These are phyloP conservation scores for Idaea biselata DNA, from an alignment of 2,888 invertebrate genomes.

Conservation along the genomic window DNA sequence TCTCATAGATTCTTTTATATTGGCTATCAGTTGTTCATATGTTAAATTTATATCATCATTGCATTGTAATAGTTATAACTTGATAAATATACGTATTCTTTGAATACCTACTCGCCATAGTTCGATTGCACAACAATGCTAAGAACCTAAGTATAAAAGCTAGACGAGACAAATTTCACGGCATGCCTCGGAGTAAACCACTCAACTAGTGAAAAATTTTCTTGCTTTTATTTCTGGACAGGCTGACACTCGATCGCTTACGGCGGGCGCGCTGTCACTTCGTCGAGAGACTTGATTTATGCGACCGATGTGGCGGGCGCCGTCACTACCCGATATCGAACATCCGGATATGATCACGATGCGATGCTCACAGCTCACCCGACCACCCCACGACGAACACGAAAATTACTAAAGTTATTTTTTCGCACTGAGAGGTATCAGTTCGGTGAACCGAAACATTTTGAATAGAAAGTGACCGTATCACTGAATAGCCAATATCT, in stretches of 20 bases:
- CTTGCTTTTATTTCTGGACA: slow-evolving; percentile 75
- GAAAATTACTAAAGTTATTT: slow-evolving; percentile 29
- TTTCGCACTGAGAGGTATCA: slow-evolving; percentile 19
- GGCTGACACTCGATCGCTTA: slow-evolving; percentile 78
- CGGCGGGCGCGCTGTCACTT: slow-evolving; percentile 70
- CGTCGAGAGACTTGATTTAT: slow-evolving; percentile 74
- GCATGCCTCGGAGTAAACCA: slow-evolving; percentile 71
- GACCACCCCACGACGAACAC: slow-evolving; percentile 38
- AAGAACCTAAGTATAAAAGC: slow-evolving; percentile 36
- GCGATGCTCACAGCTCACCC: slow-evolving; percentile 21
- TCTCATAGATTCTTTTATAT: too few relatives aligned
- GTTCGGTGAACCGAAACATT: slow-evolving; percentile 14
- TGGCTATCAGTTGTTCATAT: too few relatives aligned
- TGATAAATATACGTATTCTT: too few relatives aligned
- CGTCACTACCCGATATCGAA: slow-evolving; percentile 72
- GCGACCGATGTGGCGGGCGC: slow-evolving; percentile 76
- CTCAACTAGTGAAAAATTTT: slow-evolving; percentile 72
- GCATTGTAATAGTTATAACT: too few relatives aligned
- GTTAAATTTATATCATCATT: too few relatives aligned
- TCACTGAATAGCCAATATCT: background rate
- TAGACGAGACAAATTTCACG: slow-evolving; percentile 66
- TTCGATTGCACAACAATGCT: slow-evolving; percentile 10
- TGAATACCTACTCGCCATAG: too few relatives aligned
- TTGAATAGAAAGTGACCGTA: slow-evolving; percentile 6
- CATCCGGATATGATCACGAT: slow-evolving; percentile 60